phyloP scores from a whole-genome alignment of 1,140 invertebrate species.

The Acromyrmex heyeri region DNA sequence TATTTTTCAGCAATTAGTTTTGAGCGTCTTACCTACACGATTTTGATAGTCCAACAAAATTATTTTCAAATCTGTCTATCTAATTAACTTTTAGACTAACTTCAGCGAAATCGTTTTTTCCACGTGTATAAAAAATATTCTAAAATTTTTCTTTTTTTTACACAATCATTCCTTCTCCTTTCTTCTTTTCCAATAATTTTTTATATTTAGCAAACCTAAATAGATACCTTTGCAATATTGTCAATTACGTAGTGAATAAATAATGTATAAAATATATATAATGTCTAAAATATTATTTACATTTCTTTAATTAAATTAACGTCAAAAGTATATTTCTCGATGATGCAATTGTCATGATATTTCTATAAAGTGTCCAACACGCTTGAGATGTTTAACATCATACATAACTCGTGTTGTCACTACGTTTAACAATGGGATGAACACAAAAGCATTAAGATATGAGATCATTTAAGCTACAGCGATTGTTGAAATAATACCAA shows the following conservation, averaged over 20 bases:
- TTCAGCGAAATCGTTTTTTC: too few species aligned
- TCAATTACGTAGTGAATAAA: neutral
- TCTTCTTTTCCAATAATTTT: neutral
- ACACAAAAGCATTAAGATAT: constrained; percentile 14
- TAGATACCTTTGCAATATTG: neutral
- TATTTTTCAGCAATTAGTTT: too few species aligned
- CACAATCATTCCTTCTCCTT: too few species aligned
- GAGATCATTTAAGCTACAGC: constrained; percentile 18
- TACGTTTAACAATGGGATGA: constrained; percentile 26
- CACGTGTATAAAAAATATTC: too few species aligned
- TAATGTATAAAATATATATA: neutral
- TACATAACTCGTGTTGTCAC: constrained; percentile 2
- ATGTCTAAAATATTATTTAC: neutral
- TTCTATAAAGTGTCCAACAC: neutral
- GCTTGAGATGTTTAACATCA: neutral
- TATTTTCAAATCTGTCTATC: too few species aligned
- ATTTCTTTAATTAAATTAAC: neutral
- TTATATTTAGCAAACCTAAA: neutral
- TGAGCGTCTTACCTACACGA: too few species aligned
- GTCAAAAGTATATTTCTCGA: neutral
- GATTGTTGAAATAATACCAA: neutral
- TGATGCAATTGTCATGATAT: neutral
- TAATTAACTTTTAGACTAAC: too few species aligned
- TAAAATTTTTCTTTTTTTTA: neutral
- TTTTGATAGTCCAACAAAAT: too few species aligned